A percentile compares a stretch with the other conserved stretches of the same genome.
Conservation (phyloP, 2,797 vertebrate genomes). For the Halcyon leucocephala region DNA sequence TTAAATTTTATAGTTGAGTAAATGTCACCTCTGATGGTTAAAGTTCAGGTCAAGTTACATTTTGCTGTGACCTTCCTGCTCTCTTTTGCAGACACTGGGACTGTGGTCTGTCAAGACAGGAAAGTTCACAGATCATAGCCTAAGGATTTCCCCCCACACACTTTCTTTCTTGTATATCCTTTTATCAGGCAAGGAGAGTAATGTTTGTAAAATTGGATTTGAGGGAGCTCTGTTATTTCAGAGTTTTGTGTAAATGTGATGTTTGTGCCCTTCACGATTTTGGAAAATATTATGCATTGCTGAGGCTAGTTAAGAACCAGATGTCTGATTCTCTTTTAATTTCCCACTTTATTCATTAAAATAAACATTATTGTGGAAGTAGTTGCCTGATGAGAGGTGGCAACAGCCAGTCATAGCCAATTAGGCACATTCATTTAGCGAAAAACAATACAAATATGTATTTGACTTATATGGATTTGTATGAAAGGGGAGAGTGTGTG, state of each 20-base stretch:
- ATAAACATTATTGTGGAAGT: conserved; percentile 26
- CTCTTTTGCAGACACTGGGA: background rate
- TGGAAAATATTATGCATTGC: background rate
- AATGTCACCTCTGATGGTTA: conserved; percentile 43
- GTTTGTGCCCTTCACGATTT: background rate
- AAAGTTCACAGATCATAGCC: conserved; percentile 29
- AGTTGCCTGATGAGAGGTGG: conserved; percentile 20
- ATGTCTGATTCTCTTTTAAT: background rate
- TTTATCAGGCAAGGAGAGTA: conserved; percentile 8
- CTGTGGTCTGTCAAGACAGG: conserved; percentile 38
- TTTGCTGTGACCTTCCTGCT: conserved; percentile 38
- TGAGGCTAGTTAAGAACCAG: background rate
- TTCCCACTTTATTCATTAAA: conserved; percentile 25
- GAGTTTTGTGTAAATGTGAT: conserved; percentile 2
- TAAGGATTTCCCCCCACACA: background rate
- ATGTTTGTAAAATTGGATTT: conserved; percentile 15
- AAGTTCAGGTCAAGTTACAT: conserved; percentile 54
- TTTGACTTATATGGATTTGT: background rate
- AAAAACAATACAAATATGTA: background rate
- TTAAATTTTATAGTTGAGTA: conserved; percentile 52
- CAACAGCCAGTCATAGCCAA: conserved; percentile 6
- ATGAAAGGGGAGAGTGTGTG: background rate
- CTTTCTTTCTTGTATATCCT: background rate
- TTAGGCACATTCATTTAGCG: conserved; percentile 32
- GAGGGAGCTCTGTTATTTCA: background rate